Evolutionary conservation across 2,113 vertebrate genomes (phyloP).

Genomic region (Origma solitaria): DNA sequence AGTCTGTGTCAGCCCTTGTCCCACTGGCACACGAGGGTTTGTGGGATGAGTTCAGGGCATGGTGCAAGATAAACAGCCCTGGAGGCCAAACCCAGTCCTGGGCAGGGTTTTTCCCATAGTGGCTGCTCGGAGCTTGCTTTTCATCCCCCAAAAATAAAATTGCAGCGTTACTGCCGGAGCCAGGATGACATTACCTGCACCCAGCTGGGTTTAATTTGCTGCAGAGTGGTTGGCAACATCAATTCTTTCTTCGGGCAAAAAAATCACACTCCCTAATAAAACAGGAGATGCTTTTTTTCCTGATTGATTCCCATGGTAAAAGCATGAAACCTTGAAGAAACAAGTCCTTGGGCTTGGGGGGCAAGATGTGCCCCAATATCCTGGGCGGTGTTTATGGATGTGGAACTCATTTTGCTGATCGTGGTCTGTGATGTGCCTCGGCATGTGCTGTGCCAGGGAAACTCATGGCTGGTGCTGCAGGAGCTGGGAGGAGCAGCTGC

Average conservation of each 20-base stretch:
- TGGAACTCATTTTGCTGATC: neutral
- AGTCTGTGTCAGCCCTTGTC: neutral
- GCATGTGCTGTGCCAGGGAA: neutral
- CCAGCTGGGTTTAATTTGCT: constrained; percentile 4
- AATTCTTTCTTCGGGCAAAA: neutral
- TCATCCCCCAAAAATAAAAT: neutral
- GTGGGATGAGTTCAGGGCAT: neutral
- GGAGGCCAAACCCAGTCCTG: neutral
- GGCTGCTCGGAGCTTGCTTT: neutral
- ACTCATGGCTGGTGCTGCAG: neutral
- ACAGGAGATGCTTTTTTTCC: neutral
- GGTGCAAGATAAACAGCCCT: neutral
- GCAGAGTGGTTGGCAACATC: neutral
- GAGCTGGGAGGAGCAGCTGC: neutral
- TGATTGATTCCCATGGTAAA: neutral
- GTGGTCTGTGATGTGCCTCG: fast-evolving
- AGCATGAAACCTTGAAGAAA: neutral
- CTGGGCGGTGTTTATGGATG: neutral
- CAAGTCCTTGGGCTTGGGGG: neutral
- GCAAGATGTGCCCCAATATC: neutral
- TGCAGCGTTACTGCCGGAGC: neutral
- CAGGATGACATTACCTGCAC: neutral
- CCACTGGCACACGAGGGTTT: fast-evolving
- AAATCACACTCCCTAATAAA: neutral
- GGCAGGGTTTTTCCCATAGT: neutral